These are phyloP conservation scores for Erpornis zantholeuca DNA, from an alignment of 2,113 vertebrate species.

Conservation along the genomic window DNA sequence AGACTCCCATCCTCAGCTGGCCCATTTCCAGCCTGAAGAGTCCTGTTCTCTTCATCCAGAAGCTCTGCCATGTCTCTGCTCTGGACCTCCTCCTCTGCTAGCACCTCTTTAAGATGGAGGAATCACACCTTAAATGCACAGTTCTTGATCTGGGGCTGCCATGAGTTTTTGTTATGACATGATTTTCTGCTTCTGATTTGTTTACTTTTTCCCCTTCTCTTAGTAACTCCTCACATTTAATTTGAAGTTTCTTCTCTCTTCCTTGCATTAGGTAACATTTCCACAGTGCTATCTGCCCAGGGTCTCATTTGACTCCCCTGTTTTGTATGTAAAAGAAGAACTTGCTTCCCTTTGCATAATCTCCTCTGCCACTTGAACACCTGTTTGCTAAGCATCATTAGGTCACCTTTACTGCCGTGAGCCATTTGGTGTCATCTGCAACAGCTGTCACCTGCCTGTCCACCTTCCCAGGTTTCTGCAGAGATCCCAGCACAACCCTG, in stretches of 20 bases:
- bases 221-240: neutral
- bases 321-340: neutral
- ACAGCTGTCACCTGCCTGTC: neutral
- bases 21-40: neutral
- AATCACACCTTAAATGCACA: neutral
- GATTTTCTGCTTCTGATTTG: neutral
- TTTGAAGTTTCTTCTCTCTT: neutral
- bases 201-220: accelerated
- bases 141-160: neutral
- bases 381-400: neutral
- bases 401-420: neutral
- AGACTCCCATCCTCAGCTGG: neutral
- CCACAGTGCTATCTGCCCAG: neutral
- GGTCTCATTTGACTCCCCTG: neutral
- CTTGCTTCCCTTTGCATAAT: neutral
- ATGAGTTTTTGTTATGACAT: neutral
- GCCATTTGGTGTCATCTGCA: neutral
- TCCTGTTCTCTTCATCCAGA: neutral
- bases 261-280: neutral
- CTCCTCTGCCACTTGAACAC: neutral
- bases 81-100: neutral
- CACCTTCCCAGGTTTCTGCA: neutral
- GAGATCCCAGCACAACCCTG: neutral
- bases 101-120: neutral
- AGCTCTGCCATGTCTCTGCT: neutral